phyloP scores from a whole-genome alignment of 1,140 invertebrate genomes.

The Saccostrea glomerata region DNA sequence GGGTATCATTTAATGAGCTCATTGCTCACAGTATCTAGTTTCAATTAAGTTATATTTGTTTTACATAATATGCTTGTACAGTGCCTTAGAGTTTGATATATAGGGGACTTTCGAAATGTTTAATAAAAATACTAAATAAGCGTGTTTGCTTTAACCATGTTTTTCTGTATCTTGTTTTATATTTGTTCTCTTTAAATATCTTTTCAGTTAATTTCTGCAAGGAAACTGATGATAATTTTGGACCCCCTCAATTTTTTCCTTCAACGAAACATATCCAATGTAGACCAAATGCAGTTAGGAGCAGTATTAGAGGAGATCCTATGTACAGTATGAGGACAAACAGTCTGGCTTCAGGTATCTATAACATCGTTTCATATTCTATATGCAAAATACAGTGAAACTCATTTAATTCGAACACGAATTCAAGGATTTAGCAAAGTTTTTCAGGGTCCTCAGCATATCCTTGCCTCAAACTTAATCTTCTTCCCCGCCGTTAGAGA shows the following conservation, averaged over 20 bases:
- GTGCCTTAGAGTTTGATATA: too few relatives aligned
- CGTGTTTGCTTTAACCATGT: too few relatives aligned
- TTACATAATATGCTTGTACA: too few relatives aligned
- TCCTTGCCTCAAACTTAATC: not conserved
- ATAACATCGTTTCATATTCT: not conserved
- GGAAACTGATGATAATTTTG: not conserved
- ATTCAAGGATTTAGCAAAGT: too few relatives aligned
- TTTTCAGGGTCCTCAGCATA: not conserved
- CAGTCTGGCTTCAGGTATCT: not conserved
- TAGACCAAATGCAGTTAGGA: not conserved
- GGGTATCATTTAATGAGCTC: too few relatives aligned
- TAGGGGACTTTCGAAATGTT: too few relatives aligned
- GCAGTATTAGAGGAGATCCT: not conserved
- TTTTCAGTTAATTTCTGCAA: not conserved
- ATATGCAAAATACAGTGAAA: not conserved
- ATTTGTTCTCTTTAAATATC: too few relatives aligned
- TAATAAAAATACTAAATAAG: too few relatives aligned
- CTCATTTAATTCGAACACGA: not conserved
- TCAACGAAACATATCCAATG: not conserved
- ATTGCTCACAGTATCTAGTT: too few relatives aligned
- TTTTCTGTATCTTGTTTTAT: too few relatives aligned
- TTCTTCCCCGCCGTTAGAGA: too few relatives aligned
- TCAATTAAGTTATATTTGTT: too few relatives aligned
- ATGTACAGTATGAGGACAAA: constrained; percentile 1
- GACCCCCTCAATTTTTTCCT: not conserved